Conservation (phyloP, 2,888 invertebrate species). For the Phlogophora meticulosa region DNA sequence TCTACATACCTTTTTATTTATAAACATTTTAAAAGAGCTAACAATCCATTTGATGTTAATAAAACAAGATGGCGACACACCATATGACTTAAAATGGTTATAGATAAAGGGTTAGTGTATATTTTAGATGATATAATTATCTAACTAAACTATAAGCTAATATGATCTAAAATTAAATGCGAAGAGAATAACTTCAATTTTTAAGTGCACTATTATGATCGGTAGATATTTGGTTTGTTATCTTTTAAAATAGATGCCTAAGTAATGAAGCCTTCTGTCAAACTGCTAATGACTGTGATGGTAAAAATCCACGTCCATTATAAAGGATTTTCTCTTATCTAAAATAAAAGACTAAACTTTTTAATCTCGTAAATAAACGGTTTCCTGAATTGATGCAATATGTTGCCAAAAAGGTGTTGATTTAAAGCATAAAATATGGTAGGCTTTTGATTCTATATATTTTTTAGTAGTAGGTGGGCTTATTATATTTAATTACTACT, state of each 20-base stretch:
- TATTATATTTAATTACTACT: no score
- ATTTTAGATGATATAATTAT: slow-evolving; percentile 18
- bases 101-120: slow-evolving; percentile 10
- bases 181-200: background rate
- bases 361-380: background rate
- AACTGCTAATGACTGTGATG: slow-evolving; percentile 20
- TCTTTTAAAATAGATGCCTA: background rate
- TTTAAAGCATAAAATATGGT: slow-evolving; percentile 30
- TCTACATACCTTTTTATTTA: background rate
- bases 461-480: background rate
- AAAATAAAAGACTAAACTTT: slow-evolving; percentile 12
- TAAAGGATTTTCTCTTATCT: no score
- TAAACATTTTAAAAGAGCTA: slow-evolving; percentile 1
- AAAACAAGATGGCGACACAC: background rate
- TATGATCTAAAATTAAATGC: background rate
- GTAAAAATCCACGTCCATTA: slow-evolving; percentile 1
- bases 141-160: slow-evolving; percentile 10
- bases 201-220: background rate
- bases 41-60: background rate
- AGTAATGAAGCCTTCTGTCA: background rate
- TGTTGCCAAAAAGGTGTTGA: slow-evolving; percentile 42
- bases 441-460: background rate
- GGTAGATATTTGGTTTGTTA: background rate
- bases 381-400: slow-evolving; percentile 19
- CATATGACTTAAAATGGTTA: slow-evolving; percentile 6